Evolutionary conservation across 2,113 vertebrate genomes (phyloP).

Genomic region (Spermophilus dauricus): DNA sequence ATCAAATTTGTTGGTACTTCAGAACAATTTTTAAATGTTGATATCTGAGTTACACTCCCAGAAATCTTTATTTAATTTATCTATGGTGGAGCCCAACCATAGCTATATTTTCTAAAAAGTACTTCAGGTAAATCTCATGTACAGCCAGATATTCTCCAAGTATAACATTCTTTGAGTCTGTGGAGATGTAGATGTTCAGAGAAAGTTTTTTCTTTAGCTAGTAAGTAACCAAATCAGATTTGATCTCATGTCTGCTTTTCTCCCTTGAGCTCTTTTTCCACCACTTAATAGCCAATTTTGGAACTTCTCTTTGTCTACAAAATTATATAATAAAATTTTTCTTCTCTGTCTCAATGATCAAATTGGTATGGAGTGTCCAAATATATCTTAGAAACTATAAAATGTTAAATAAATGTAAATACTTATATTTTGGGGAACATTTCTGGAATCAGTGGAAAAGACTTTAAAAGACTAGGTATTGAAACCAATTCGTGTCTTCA

Average conservation of each 20-base stretch:
- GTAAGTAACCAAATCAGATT: neutral
- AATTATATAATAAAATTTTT: conserved; percentile 9
- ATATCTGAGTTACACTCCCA: neutral
- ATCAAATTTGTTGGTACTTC: neutral
- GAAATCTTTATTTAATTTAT: neutral
- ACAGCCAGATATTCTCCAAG: conserved; percentile 16
- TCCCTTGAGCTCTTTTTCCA: neutral
- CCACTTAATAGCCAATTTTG: neutral
- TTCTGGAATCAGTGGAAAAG: conserved; percentile 40
- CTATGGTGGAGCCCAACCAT: neutral
- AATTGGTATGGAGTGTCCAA: neutral
- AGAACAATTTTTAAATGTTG: neutral
- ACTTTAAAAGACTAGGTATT: neutral
- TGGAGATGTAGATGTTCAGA: conserved; percentile 3
- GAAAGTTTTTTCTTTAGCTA: conserved; percentile 40
- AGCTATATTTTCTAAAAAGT: neutral
- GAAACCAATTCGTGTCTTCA: no score
- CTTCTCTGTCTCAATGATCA: neutral
- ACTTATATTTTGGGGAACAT: neutral
- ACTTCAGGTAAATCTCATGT: neutral
- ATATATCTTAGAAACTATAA: conserved; percentile 1
- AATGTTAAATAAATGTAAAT: conserved; percentile 53
- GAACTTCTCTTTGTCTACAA: conserved; percentile 27
- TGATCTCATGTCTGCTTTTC: neutral
- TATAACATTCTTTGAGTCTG: neutral